Conservation (phyloP, 2,888 invertebrate species). For the Sceliomorpha sp. region DNA sequence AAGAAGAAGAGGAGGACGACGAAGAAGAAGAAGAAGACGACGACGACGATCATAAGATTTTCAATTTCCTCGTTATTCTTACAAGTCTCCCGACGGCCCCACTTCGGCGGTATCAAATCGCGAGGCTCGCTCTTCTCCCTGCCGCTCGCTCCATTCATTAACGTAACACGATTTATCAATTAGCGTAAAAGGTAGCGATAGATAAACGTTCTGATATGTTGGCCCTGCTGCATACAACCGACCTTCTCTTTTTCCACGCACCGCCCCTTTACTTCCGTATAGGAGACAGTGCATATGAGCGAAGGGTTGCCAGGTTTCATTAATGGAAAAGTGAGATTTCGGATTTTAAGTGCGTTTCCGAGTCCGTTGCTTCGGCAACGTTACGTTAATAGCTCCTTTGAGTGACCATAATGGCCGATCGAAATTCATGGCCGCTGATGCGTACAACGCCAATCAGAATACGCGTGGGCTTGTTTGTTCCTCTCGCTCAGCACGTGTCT, state of each 20-base stretch:
- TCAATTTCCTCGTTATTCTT: conserved; percentile 70
- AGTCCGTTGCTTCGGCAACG: conserved; percentile 60
- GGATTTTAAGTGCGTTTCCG: conserved; percentile 76
- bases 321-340: conserved; percentile 76
- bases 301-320: conserved; percentile 71
- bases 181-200: conserved; percentile 80
- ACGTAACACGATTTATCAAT: conserved; percentile 80
- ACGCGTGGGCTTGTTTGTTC: conserved; percentile 50
- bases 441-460: conserved; percentile 48
- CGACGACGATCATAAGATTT: conserved; percentile 67
- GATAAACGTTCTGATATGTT: conserved; percentile 78
- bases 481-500: conserved; percentile 13
- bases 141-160: conserved; percentile 76
- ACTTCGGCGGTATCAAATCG: conserved; percentile 37
- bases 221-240: conserved; percentile 56
- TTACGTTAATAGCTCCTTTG: conserved; percentile 63
- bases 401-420: conserved; percentile 59
- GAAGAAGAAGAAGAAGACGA: too few relatives aligned
- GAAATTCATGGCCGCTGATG: conserved; percentile 59
- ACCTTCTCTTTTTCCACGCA: conserved; percentile 50
- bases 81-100: conserved; percentile 28
- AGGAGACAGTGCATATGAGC: conserved; percentile 61
- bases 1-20: too few relatives aligned
- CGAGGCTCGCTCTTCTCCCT: conserved; percentile 47
- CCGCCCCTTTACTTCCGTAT: conserved; percentile 51